Conservation (phyloP, 2,888 invertebrate genomes). For the Hirtodrosophila confusa region DNA sequence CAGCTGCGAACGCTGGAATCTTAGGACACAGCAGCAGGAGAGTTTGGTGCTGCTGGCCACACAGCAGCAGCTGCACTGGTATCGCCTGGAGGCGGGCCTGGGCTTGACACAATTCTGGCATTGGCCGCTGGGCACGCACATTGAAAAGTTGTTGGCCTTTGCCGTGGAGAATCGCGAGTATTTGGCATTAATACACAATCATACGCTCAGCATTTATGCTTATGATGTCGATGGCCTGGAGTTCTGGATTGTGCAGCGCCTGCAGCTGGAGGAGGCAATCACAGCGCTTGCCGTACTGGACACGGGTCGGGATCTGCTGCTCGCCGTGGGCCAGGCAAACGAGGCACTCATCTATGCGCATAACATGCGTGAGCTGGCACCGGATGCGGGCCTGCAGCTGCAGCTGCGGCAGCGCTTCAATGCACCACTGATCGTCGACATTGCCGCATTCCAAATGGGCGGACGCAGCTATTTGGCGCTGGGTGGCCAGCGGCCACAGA, state of each 20-base stretch:
- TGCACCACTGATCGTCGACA: conserved; percentile 72
- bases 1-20: conserved; percentile 77
- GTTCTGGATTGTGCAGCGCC: conserved; percentile 81
- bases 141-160: conserved; percentile 70
- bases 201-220: conserved; percentile 78
- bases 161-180: conserved; percentile 63
- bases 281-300: conserved; percentile 75
- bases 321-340: conserved; percentile 79
- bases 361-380: conserved; percentile 55
- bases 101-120: conserved; percentile 68
- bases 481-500: conserved; percentile 80
- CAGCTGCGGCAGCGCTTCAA: conserved; percentile 54
- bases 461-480: conserved; percentile 82
- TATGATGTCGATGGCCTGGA: conserved; percentile 69
- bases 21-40: conserved; percentile 58
- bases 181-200: conserved; percentile 67
- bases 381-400: conserved; percentile 60
- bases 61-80: conserved; percentile 74
- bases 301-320: conserved; percentile 79
- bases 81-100: conserved; percentile 50
- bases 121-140: conserved; percentile 71
- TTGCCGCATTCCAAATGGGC: conserved; percentile 83
- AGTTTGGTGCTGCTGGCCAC: conserved; percentile 68
- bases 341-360: conserved; percentile 75
- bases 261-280: conserved; percentile 68